phyloP scores from a whole-genome alignment of 2,797 vertebrate genomes.

The Mus minutoides region DNA sequence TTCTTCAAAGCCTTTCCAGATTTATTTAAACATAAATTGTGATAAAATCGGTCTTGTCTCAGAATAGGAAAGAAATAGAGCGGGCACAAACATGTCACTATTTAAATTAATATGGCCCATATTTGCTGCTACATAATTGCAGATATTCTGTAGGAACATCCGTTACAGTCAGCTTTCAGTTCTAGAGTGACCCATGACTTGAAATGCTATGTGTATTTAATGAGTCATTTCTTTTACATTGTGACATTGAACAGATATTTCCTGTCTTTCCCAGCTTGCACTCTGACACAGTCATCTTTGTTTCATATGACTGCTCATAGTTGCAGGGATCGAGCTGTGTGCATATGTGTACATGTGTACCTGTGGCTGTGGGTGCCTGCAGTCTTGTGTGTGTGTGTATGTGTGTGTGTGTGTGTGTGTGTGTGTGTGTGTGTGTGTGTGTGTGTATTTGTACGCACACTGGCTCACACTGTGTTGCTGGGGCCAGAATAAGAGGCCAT shows the following conservation, averaged over 20 bases:
- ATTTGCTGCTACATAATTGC: neutral
- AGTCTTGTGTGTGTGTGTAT: neutral
- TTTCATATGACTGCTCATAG: neutral
- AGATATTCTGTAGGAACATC: neutral
- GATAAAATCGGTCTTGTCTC: neutral
- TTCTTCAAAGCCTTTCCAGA: neutral
- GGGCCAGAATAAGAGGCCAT: neutral
- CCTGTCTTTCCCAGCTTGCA: neutral
- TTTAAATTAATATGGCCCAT: neutral
- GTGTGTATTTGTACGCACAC: rapidly evolving
- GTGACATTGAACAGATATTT: neutral
- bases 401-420: neutral
- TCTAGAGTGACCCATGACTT: neutral
- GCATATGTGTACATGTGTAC: neutral
- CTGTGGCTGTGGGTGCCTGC: too few relatives aligned
- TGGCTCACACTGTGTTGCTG: neutral
- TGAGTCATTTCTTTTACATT: neutral
- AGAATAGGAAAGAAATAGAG: neutral
- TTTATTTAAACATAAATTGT: constrained; percentile 8
- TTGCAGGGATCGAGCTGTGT: neutral
- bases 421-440: neutral
- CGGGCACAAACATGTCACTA: neutral
- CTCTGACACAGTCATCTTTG: neutral
- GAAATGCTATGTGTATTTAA: neutral
- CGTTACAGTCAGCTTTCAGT: neutral